These are phyloP conservation scores for Phyto melanocephala DNA, from an alignment of 2,888 invertebrate species.

Conservation along the genomic window DNA sequence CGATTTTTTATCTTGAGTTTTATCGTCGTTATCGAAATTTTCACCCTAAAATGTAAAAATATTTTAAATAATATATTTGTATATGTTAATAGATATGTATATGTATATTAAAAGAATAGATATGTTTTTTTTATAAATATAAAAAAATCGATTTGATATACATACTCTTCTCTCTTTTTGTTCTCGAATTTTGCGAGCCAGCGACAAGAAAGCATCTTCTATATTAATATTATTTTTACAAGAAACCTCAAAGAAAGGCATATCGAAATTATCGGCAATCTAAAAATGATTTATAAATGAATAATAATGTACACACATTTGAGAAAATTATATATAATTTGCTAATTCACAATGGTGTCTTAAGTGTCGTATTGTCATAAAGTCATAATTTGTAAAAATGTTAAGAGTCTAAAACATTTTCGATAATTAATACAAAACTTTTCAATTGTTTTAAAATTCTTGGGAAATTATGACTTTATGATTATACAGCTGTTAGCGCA, in stretches of 20 bases:
- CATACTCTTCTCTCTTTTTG: conserved; percentile 87
- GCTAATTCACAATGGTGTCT: background rate
- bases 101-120: too few species aligned
- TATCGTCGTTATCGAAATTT: conserved; percentile 79
- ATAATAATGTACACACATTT: too few species aligned
- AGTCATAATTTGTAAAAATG: too few species aligned
- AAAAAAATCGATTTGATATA: background rate
- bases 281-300: conserved; percentile 72
- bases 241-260: conserved; percentile 93
- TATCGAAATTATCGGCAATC: conserved; percentile 92
- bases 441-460: background rate
- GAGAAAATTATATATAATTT: background rate
- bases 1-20: conserved; percentile 77
- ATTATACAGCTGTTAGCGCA: too few species aligned
- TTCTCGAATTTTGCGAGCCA: conserved; percentile 90
- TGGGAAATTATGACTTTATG: too few species aligned
- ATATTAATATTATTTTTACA: conserved; percentile 92
- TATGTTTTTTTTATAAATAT: too few species aligned
- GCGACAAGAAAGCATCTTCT: conserved; percentile 88
- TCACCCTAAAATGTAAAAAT: conserved; percentile 75
- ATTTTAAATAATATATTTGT: too few species aligned
- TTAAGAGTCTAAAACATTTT: too few species aligned
- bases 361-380: too few species aligned
- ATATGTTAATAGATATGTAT: too few species aligned
- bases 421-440: too few species aligned